phyloP scores from a whole-genome alignment of 2,888 invertebrate genomes.

The Morinoia aosen region DNA sequence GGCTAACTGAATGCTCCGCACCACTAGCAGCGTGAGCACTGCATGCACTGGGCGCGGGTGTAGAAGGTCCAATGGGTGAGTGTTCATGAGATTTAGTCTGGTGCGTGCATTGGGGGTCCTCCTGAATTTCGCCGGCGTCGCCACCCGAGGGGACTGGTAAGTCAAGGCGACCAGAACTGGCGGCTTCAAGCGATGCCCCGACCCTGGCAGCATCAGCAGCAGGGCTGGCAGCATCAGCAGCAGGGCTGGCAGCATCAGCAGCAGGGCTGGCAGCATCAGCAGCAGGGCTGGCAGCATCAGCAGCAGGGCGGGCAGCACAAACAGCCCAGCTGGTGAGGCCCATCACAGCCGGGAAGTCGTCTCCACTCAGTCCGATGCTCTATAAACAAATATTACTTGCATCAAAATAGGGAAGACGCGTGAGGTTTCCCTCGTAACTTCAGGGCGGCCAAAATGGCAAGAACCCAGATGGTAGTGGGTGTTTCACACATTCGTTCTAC shows the following conservation, averaged over 20 bases:
- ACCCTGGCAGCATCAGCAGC: neutral
- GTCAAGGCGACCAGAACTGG: neutral
- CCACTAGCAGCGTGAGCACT: neutral
- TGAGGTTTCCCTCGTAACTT: no score
- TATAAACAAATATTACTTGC: neutral
- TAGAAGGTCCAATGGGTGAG: neutral
- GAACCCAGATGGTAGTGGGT: no score
- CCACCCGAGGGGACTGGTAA: neutral
- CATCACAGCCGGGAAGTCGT: slow-evolving; percentile 41
- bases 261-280: no score
- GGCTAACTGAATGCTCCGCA: neutral
- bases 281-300: neutral
- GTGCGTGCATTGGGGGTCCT: neutral
- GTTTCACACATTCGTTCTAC: no score
- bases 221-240: no score
- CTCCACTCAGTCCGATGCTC: slow-evolving; percentile 31
- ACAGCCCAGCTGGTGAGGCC: slow-evolving; percentile 54
- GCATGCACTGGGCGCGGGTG: neutral
- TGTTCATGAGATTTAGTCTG: neutral
- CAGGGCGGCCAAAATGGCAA: neutral
- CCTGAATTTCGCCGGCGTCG: neutral
- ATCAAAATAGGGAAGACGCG: neutral
- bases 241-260: no score
- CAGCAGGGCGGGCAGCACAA: slow-evolving; percentile 31
- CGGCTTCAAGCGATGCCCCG: neutral